These are phyloP conservation scores for Odontothrips loti DNA, from an alignment of 2,888 invertebrate species.

Conservation along the genomic window DNA sequence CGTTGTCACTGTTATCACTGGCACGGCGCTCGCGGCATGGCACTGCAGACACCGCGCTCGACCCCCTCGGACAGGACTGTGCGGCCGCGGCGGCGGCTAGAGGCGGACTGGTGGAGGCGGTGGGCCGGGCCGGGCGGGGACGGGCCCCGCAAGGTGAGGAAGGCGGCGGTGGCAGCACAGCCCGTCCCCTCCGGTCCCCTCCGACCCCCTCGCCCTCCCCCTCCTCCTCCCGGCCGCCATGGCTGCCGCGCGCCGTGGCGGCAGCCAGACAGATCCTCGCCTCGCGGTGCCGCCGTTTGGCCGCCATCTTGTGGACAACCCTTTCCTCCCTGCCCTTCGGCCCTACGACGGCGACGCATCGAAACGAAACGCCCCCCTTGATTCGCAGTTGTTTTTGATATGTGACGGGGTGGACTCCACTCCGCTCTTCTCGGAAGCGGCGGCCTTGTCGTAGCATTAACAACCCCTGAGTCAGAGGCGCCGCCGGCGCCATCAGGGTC, in stretches of 20 bases:
- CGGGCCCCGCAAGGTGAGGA: background rate
- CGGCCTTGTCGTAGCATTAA: no score
- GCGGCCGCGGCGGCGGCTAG: background rate
- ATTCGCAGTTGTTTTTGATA: no score
- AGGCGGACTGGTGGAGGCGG: constrained; percentile 6
- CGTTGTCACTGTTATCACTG: background rate
- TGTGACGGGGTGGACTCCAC: no score
- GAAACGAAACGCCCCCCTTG: no score
- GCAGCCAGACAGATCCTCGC: background rate
- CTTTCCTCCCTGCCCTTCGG: no score
- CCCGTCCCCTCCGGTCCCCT: background rate
- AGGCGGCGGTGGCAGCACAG: background rate
- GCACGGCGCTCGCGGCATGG: background rate
- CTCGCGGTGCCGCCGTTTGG: no score
- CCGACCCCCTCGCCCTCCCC: background rate
- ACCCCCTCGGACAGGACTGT: background rate
- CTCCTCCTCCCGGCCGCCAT: background rate
- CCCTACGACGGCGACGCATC: no score
- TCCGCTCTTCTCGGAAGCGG: no score
- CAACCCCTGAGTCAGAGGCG: background rate
- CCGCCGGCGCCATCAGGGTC: background rate
- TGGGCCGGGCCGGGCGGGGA: background rate
- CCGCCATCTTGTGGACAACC: no score
- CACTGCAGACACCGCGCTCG: background rate
- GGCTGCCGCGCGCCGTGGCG: background rate